Evolutionary conservation across 2,113 vertebrate genomes (phyloP).

Genomic region (Trichechus manatus): DNA sequence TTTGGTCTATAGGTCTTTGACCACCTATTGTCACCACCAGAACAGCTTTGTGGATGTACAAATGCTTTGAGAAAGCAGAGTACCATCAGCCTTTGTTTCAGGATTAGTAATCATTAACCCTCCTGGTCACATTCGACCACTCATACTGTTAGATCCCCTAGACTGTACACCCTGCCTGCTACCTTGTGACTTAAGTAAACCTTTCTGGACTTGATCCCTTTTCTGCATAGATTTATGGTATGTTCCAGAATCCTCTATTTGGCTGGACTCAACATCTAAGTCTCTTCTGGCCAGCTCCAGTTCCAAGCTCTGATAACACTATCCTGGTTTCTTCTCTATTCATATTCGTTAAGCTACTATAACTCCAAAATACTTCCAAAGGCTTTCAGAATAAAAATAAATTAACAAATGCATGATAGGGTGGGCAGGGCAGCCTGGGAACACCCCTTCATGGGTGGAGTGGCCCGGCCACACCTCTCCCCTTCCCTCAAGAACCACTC

Average conservation of each 20-base stretch:
- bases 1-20: constrained; percentile 28
- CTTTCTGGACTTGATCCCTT: constrained; percentile 48
- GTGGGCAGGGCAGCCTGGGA: no score
- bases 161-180: neutral
- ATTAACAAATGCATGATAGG: constrained; percentile 82
- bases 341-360: constrained; percentile 8
- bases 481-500: no score
- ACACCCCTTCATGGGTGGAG: no score
- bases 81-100: constrained; percentile 18
- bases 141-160: neutral
- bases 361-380: constrained; percentile 66
- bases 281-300: neutral
- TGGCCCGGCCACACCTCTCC: no score
- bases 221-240: constrained; percentile 53
- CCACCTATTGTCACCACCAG: neutral
- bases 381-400: constrained; percentile 79
- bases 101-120: neutral
- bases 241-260: constrained; percentile 27
- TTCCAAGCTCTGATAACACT: constrained; percentile 54
- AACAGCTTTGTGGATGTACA: neutral
- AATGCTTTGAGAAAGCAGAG: neutral
- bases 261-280: constrained; percentile 4
- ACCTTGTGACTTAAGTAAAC: neutral
- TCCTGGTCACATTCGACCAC: neutral
- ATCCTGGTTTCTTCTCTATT: constrained; percentile 51